phyloP scores from a whole-genome alignment of 2,113 vertebrate species.

The Calidris pygmaea region DNA sequence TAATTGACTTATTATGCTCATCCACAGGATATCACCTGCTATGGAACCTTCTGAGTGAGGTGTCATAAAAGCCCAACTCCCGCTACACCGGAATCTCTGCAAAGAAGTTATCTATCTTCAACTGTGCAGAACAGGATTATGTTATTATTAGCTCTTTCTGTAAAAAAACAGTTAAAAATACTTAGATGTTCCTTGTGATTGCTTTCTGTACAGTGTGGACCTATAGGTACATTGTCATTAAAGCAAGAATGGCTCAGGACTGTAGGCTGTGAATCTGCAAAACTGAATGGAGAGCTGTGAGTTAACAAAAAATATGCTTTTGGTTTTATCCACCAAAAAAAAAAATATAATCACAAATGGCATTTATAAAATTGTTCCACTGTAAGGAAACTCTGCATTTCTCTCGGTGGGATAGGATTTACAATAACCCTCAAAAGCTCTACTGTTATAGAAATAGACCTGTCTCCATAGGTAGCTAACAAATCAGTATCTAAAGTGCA shows the following conservation, averaged over 20 bases:
- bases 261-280: not conserved
- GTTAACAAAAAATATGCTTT: not conserved
- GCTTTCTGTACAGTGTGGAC: not conserved
- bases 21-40: accelerated
- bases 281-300: not conserved
- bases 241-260: not conserved
- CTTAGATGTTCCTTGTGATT: not conserved
- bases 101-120: not conserved
- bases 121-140: not conserved
- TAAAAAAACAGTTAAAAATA: not conserved
- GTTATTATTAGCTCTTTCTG: not conserved
- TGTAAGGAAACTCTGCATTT: not conserved
- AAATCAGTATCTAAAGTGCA: not conserved
- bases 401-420: not conserved
- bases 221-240: not conserved
- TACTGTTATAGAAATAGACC: not conserved
- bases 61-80: not conserved
- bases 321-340: not conserved
- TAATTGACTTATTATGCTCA: not conserved
- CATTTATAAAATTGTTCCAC: not conserved
- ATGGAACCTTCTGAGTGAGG: not conserved
- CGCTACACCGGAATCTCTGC: not conserved
- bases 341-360: not conserved
- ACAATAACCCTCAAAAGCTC: not conserved
- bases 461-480: not conserved